These are phyloP conservation scores for Psilanteris sp. DNA, from an alignment of 1,140 invertebrate species.

Conservation along the genomic window DNA sequence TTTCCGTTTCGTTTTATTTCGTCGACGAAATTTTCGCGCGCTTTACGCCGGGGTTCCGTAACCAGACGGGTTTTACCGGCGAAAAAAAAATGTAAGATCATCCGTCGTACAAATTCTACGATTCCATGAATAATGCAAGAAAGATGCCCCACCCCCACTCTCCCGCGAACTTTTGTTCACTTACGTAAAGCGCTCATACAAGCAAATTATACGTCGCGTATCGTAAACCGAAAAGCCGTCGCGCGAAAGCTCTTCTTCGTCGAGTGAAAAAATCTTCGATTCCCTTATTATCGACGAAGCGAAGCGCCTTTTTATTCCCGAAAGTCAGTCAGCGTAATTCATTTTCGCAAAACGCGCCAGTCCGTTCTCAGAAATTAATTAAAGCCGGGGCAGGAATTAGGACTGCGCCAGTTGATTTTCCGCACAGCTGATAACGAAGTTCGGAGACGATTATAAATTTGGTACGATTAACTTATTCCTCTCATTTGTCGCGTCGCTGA, in stretches of 20 bases:
- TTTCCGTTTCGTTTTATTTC: no score
- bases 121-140: slow-evolving; percentile 31
- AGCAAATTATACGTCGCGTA: slow-evolving; percentile 2
- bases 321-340: no score
- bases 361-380: slow-evolving; percentile 43
- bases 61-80: slow-evolving; percentile 16
- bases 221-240: no score
- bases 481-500: slow-evolving; percentile 36
- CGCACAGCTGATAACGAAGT: slow-evolving; percentile 34
- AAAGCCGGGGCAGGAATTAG: slow-evolving; percentile 23
- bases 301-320: no score
- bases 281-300: slow-evolving; percentile 1
- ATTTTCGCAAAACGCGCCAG: slow-evolving; percentile 19
- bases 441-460: slow-evolving; percentile 54
- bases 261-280: background rate
- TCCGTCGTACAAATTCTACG: slow-evolving; percentile 22
- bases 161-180: slow-evolving; percentile 9
- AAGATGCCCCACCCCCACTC: no score
- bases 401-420: slow-evolving; percentile 8
- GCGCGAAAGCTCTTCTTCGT: background rate
- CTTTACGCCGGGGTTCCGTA: slow-evolving; percentile 9
- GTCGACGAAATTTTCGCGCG: no score
- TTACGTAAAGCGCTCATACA: background rate
- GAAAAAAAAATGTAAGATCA: slow-evolving; percentile 20
- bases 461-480: slow-evolving; percentile 54